phyloP scores from a whole-genome alignment of 35 echinoderm and acorn worm species.

The Eucidaris tribuloides region DNA sequence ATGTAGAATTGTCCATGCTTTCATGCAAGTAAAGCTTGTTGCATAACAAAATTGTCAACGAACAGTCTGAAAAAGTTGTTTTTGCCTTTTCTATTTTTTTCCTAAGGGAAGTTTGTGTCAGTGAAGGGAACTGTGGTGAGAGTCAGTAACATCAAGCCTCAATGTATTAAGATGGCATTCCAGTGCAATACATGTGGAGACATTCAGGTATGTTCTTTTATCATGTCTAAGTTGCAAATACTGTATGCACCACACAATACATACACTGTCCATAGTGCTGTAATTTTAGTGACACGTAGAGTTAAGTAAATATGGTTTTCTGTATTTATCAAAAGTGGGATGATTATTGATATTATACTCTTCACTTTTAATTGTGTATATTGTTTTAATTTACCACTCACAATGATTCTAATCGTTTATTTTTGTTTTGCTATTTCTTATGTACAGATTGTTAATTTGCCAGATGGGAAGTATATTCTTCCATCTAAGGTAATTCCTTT shows the following conservation, averaged over 20 bases:
- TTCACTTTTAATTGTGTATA: too few relatives aligned
- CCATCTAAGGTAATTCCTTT: slow-evolving; percentile 98
- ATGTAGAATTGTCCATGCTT: too few relatives aligned
- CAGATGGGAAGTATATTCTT: slow-evolving; percentile 74
- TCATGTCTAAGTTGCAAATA: too few relatives aligned
- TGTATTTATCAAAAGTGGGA: too few relatives aligned
- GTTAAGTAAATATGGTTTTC: too few relatives aligned
- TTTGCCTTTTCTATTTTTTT: neutral
- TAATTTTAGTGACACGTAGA: too few relatives aligned
- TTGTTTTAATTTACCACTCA: too few relatives aligned
- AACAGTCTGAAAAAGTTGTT: neutral
- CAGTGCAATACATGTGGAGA: slow-evolving; percentile 97
- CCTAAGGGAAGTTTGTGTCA: slow-evolving; percentile 84
- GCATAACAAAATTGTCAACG: neutral
- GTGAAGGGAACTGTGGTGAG: slow-evolving; percentile 92
- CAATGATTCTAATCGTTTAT: too few relatives aligned
- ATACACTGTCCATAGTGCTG: too few relatives aligned
- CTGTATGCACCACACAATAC: too few relatives aligned
- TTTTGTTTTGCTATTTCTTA: neutral
- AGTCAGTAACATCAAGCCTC: slow-evolving; percentile 96
- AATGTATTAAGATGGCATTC: slow-evolving; percentile 98
- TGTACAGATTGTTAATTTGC: slow-evolving; percentile 63
- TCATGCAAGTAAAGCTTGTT: too few relatives aligned
- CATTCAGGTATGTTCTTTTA: slow-evolving; percentile 92
- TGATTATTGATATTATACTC: too few relatives aligned